phyloP scores from a whole-genome alignment of 2,888 invertebrate species.

The Acanthosoma haemorrhoidale region DNA sequence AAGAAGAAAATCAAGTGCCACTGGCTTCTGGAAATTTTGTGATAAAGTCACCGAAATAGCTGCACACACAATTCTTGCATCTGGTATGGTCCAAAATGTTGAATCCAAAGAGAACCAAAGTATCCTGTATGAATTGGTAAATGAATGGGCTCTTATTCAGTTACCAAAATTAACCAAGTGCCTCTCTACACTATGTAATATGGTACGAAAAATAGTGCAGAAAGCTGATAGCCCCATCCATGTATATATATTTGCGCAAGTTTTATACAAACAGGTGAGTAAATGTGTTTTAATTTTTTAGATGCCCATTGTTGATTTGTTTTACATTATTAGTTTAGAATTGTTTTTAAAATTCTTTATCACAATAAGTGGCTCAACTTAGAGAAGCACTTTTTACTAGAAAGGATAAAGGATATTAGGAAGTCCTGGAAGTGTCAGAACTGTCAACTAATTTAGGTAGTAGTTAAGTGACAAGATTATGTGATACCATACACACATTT shows the following conservation, averaged over 20 bases:
- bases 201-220: conserved; percentile 48
- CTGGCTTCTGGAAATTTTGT: conserved; percentile 53
- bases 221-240: conserved; percentile 61
- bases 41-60: conserved; percentile 54
- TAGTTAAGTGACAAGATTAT: no score
- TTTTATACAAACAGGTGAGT: conserved; percentile 44
- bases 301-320: no score
- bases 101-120: conserved; percentile 39
- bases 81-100: conserved; percentile 52
- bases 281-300: not conserved
- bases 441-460: no score
- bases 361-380: no score
- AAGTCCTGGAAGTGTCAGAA: no score
- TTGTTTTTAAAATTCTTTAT: no score
- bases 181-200: conserved; percentile 39
- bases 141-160: conserved; percentile 47
- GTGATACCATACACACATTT: no score
- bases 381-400: no score
- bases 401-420: no score
- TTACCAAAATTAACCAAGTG: conserved; percentile 43
- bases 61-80: conserved; percentile 54
- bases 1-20: conserved; percentile 16
- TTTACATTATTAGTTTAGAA: no score
- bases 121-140: conserved; percentile 46
- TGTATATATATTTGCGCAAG: conserved; percentile 60